Base-by-base conservation (phyloP, 2,113 vertebrate genomes). In the Silurus asotus region DNA sequence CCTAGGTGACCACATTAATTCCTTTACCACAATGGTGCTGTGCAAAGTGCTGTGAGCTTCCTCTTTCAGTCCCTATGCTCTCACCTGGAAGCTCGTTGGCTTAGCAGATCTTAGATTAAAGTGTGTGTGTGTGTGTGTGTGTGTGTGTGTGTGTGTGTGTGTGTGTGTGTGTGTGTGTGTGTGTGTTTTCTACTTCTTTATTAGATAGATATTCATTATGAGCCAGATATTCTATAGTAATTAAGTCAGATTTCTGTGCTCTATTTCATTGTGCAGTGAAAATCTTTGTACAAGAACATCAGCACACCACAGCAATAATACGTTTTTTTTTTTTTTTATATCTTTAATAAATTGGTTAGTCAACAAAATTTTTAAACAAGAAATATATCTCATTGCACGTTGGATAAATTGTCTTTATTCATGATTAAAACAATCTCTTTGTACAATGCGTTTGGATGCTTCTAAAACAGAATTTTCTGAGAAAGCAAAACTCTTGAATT, bases 401-500 rank as follows among this genome's bases (percentile, higher is more conserved):
- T 84, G 58, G 90, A 83, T 82, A 78, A 90, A 83, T 89, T 84
- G 61, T 58, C 79, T 86, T 84, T 37, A 49, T 92, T 91, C 91
- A 77, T 85, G 89, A 90, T 10, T 13, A 88, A 45, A 17, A 65
- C 70, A 48, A 58, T 67, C 55, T 64, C 28, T 45, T 74, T 85
- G 23, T 64, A 77, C 0, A 25, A 55, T 77, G 74, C 59, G 23
- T 90, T 83, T 86, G 69, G 13, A 79, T 67, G 65, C 86, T 81
- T 62, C 62, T 49, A 4, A 83, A 82, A 88, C 51, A 81, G 69
- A 82, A 72, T 59, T 37, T 75, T 48, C 55, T 62, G 48, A 90
- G 87, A 89, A 89, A 76, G 87, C 86, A 88, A 84, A 83, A 87
- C 86, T 88, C 87, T 89, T 88, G 90, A 87, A 90, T 88, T 89